A percentile compares a stretch with the other conserved stretches of the same genome.
Conservation (phyloP, 1,140 invertebrate species). For the Campoletis sonorensis region DNA sequence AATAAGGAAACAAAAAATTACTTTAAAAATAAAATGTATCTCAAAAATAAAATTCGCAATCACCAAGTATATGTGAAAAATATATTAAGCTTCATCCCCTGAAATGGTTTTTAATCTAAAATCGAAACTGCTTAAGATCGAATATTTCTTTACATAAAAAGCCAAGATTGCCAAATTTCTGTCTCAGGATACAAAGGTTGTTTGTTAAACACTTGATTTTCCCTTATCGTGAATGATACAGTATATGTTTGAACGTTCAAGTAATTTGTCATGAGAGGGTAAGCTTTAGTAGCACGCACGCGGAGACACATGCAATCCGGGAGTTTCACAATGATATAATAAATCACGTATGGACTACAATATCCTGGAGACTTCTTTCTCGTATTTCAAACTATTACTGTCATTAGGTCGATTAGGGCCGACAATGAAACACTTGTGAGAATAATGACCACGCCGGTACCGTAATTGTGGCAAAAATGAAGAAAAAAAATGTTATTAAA, state of each 20-base stretch:
- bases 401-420: constrained; percentile 39
- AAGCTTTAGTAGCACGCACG: constrained; percentile 22
- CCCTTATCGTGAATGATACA: not conserved
- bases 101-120: no score
- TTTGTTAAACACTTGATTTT: not conserved
- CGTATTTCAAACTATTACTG: constrained; percentile 32
- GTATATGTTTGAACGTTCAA: not conserved
- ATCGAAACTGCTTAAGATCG: no score
- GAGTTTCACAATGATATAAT: constrained; percentile 36
- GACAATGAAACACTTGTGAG: constrained; percentile 38
- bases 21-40: no score
- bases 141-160: not conserved
- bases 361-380: constrained; percentile 9
- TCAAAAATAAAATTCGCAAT: no score
- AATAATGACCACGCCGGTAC: constrained; percentile 15
- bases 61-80: no score
- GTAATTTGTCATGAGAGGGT: not conserved
- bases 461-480: constrained; percentile 23
- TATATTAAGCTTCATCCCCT: no score
- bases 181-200: not conserved
- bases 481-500: not conserved
- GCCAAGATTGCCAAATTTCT: not conserved
- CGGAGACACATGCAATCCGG: not conserved
- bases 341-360: constrained; percentile 33
- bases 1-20: no score